Percentiles rank a stretch among this genome's conserved stretches.
Conservation (phyloP, 2,113 vertebrate species). For the Nothobranchius furzeri region DNA sequence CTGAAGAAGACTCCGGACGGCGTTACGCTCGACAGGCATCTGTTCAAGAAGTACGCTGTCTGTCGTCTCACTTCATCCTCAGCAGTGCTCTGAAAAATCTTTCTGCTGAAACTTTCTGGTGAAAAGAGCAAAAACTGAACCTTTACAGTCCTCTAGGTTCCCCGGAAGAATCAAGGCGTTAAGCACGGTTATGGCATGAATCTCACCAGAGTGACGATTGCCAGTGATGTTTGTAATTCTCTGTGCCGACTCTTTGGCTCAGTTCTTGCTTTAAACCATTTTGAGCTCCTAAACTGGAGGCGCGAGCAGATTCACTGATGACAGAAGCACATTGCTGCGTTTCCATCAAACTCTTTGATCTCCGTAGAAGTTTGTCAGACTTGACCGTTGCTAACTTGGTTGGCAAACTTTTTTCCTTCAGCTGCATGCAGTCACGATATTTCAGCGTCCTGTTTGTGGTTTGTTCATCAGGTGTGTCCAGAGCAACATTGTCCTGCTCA, state of each 20-base stretch:
- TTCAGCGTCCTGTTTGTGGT: constrained; percentile 63
- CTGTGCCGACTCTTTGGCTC: too few species aligned
- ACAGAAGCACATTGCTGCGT: not conserved
- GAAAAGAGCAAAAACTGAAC: too few species aligned
- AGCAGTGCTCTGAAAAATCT: too few species aligned
- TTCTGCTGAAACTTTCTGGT: too few species aligned
- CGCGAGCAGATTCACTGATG: too few species aligned
- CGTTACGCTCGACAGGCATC: constrained; percentile 93
- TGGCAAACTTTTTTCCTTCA: constrained; percentile 51
- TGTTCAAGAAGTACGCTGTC: constrained; percentile 94
- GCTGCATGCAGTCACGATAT: constrained; percentile 48
- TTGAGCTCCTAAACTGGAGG: too few species aligned
- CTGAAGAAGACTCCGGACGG: constrained; percentile 92
- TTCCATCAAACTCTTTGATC: constrained; percentile 36
- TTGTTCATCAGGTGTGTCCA: constrained; percentile 90
- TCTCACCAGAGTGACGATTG: too few species aligned
- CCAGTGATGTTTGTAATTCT: too few species aligned
- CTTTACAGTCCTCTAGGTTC: too few species aligned
- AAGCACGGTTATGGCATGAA: too few species aligned
- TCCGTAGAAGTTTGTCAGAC: constrained; percentile 63
- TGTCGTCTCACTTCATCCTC: not conserved
- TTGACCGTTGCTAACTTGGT: constrained; percentile 36
- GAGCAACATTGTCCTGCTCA: constrained; percentile 98
- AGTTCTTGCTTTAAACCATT: too few species aligned
- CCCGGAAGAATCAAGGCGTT: too few species aligned